phyloP scores from a whole-genome alignment of 2,888 invertebrate species.

The Sympetrum striolatum region DNA sequence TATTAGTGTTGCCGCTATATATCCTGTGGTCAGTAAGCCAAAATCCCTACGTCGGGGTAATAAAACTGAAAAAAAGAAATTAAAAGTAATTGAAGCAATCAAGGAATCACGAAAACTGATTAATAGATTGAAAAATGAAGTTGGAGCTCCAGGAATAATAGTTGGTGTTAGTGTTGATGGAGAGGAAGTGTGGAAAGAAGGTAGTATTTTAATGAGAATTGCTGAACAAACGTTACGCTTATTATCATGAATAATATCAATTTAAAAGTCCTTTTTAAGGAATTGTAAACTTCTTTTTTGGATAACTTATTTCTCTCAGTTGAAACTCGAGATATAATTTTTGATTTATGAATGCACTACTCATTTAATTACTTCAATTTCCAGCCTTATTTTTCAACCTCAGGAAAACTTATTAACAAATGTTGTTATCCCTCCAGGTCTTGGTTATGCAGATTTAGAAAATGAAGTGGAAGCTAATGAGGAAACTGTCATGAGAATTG shows the following conservation, averaged over 20 bases:
- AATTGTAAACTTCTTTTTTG: background rate
- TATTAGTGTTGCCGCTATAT: background rate
- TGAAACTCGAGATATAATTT: background rate
- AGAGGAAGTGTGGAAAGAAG: slow-evolving; percentile 59
- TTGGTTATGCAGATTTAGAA: slow-evolving; percentile 65
- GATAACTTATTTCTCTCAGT: background rate
- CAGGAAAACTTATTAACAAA: background rate
- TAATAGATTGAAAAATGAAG: slow-evolving; percentile 51
- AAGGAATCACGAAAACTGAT: slow-evolving; percentile 50
- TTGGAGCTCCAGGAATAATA: slow-evolving; percentile 59
- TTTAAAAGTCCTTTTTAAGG: background rate
- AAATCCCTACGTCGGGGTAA: background rate
- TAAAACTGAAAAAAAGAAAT: background rate
- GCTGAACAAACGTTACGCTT: too few species aligned
- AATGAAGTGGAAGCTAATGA: slow-evolving; percentile 59
- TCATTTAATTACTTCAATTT: too few species aligned
- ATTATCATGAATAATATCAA: background rate
- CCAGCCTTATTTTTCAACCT: too few species aligned
- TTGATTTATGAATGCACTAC: background rate
- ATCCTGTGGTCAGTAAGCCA: background rate
- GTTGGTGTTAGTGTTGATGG: slow-evolving; percentile 61
- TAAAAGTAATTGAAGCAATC: slow-evolving; percentile 49
- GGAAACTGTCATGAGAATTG: slow-evolving; percentile 64
- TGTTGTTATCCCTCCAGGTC: slow-evolving; percentile 54
- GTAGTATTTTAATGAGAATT: slow-evolving; percentile 50